Base-by-base conservation (phyloP, 2,797 vertebrate species). In the Esox masquinongy region DNA sequence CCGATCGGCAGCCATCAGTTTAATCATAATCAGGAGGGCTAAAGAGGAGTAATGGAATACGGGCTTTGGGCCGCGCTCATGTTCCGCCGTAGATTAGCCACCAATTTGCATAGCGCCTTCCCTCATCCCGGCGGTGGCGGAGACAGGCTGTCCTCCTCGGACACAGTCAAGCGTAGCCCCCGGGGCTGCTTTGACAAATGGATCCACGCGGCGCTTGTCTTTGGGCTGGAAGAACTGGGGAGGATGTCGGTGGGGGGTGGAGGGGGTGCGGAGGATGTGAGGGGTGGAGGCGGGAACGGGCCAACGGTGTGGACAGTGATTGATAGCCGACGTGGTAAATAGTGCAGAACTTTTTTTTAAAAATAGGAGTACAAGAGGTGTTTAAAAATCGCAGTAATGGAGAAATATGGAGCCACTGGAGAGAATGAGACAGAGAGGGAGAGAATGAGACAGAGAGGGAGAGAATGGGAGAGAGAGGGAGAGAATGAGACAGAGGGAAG, bases 121-220 rank as follows among this genome's bases (percentile, higher is more conserved):
- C 90, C 91, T 93, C 92, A 87, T 88, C 78, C 83, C 89, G 86
- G 86, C 88, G 88, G 81, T 84, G 87, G 80, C 79, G 82, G 66
- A 83, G 90, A 89, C 86, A 72, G 86, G 71, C 84, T 81, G 87
- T 91, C 87, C 91, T 95, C 92, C 85, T 90, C 84, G 74, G 88
- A 93, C 88, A 90, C 90, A 91, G 91, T 91, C 90, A 88, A 92
- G 91, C 88, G 84, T 87, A 88, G 93, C 92, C 92, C 59, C 82
- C 73, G 26, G 91, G 87, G 92, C 92, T 84, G 85, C 80, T 77
- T 89, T 95, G 94, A 96, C 93, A 94, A 95, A 96, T 95, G 94
- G 91, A 90, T 89, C 86, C 83, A 85, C 82, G 53, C 74, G 72
- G 17, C 77, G 74, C 67, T 71, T 83, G 68, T 67, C 84, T 80